These are phyloP conservation scores for Dromas ardeola DNA, from an alignment of 2,113 vertebrate genomes.

Conservation along the genomic window DNA sequence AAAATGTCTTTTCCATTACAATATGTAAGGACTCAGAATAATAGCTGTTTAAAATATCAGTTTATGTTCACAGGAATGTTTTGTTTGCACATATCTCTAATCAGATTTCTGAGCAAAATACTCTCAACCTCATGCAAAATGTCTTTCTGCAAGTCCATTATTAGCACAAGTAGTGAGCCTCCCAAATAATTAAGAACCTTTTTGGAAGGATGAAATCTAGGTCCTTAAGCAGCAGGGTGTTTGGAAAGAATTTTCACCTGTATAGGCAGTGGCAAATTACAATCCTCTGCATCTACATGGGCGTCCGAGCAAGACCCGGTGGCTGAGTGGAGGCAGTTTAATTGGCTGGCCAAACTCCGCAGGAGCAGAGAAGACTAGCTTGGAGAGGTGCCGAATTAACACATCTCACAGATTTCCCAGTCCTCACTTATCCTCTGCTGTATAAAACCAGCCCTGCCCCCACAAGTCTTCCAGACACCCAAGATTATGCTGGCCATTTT, in stretches of 20 bases:
- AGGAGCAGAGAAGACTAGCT: not conserved
- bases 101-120: not conserved
- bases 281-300: not conserved
- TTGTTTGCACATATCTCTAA: not conserved
- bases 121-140: not conserved
- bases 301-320: not conserved
- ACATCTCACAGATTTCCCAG: not conserved
- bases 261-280: slow-evolving; percentile 49
- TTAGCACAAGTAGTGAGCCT: not conserved
- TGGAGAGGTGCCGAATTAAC: slow-evolving; percentile 20
- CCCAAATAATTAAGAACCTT: not conserved
- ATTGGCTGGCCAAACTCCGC: not conserved
- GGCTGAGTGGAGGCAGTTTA: not conserved
- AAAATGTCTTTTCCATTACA: not conserved
- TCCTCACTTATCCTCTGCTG: not conserved
- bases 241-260: slow-evolving; percentile 57
- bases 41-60: not conserved
- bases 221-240: slow-evolving; percentile 24
- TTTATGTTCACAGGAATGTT: not conserved
- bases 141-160: not conserved
- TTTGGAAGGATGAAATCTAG: not conserved
- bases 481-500: not conserved
- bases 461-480: not conserved
- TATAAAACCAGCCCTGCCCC: not conserved
- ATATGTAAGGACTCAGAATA: not conserved